phyloP scores from a whole-genome alignment of 2,113 vertebrate species.

The Tyto alba region DNA sequence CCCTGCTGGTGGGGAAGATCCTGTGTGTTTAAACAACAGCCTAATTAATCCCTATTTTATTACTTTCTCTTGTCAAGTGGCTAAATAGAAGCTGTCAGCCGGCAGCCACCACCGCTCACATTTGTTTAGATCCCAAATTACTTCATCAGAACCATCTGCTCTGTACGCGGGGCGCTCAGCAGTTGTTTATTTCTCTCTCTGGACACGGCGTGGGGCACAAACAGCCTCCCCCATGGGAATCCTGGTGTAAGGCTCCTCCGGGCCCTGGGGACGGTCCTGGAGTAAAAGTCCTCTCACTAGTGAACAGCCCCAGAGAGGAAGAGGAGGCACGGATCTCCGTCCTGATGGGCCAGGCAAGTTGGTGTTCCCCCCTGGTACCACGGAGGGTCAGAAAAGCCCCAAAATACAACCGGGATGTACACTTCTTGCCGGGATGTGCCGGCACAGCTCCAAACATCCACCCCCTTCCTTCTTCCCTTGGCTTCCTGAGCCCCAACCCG shows the following conservation, averaged over 20 bases:
- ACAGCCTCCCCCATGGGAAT: neutral
- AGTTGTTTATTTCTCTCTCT: neutral
- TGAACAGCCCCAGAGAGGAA: neutral
- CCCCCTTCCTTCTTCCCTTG: neutral
- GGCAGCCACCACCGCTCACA: slow-evolving; percentile 4
- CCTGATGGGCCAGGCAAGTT: neutral
- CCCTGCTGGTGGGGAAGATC: slow-evolving; percentile 80
- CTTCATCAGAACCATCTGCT: slow-evolving; percentile 62
- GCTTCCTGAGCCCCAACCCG: neutral
- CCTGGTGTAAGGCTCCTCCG: neutral
- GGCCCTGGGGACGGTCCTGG: neutral
- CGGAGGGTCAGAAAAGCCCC: neutral
- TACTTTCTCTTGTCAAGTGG: slow-evolving; percentile 80
- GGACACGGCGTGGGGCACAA: neutral
- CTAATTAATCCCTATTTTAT: slow-evolving; percentile 94
- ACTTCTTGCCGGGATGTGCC: neutral
- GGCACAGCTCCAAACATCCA: neutral
- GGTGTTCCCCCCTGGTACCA: neutral
- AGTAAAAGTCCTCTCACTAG: neutral
- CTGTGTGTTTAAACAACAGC: slow-evolving; percentile 88
- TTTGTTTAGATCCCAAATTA: slow-evolving; percentile 56
- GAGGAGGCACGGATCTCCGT: neutral
- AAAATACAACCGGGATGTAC: neutral
- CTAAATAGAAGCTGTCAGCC: slow-evolving; percentile 48
- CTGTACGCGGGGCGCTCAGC: neutral